These are phyloP conservation scores for Virgularia gustaviana DNA, from an alignment of 92 coral and sea anemone genomes.

Conservation along the genomic window DNA sequence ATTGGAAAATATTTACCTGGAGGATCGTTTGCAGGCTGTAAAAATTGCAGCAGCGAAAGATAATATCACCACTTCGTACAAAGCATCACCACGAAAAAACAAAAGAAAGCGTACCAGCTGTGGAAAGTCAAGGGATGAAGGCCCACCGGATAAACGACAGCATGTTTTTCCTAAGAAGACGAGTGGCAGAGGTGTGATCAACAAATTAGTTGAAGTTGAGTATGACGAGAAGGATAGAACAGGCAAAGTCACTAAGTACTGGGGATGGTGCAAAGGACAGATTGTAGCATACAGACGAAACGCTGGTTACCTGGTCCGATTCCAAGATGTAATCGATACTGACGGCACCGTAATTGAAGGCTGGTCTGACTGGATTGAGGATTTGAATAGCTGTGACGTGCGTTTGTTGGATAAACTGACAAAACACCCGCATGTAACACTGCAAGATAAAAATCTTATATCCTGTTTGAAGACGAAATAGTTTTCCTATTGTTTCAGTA, in stretches of 20 bases:
- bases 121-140: conserved; percentile 34
- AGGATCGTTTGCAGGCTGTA: no score
- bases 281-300: conserved; percentile 41
- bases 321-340: no score
- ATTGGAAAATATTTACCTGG: no score
- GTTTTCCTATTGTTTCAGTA: no score
- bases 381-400: conserved; percentile 47
- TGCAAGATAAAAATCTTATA: no score
- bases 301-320: conserved; percentile 46
- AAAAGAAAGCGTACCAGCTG: conserved; percentile 22
- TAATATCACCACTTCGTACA: conserved; percentile 38
- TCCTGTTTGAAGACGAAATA: no score
- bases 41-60: no score
- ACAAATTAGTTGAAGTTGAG: conserved; percentile 37
- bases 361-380: conserved; percentile 55
- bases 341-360: conserved; percentile 41
- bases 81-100: conserved; percentile 33
- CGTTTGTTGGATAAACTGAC: conserved; percentile 32
- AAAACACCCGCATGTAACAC: no score
- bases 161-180: conserved; percentile 11
- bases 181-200: conserved; percentile 44
- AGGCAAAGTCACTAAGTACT: conserved; percentile 32
- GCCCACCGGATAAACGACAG: conserved; percentile 46
- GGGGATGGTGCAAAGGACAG: conserved; percentile 53
- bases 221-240: conserved; percentile 41